Conservation (phyloP, 64 coral and sea anemone species). For the Pocillopora damicornis region DNA sequence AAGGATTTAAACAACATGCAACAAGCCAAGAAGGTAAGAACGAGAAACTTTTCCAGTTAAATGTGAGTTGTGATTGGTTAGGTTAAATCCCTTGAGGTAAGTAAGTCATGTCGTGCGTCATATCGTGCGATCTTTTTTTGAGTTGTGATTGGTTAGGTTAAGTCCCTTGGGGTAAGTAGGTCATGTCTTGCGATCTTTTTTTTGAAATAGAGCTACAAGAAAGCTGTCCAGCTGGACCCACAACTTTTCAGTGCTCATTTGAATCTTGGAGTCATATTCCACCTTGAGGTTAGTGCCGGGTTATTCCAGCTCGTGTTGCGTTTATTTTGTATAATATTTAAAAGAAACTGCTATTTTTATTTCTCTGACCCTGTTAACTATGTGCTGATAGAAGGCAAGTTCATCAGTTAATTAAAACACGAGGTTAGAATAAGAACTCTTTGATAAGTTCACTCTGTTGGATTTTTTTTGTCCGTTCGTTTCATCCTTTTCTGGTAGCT, state of each 20-base stretch:
- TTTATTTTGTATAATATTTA: no score
- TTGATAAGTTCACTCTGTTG: no score
- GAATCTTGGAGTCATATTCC: constrained; percentile 83
- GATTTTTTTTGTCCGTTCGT: no score
- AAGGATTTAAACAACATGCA: constrained; percentile 68
- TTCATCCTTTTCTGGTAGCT: no score
- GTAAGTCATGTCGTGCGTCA: background rate
- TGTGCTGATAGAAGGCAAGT: no score
- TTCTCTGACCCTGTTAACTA: no score
- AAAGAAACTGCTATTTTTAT: no score
- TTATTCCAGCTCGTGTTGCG: background rate
- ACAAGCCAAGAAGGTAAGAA: constrained; percentile 66
- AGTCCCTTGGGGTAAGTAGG: background rate
- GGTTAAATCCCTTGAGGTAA: background rate
- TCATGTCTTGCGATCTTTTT: background rate
- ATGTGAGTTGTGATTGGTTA: background rate
- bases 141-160: background rate
- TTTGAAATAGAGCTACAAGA: constrained; percentile 52
- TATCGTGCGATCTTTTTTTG: background rate
- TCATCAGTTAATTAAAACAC: no score
- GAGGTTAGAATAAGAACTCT: no score
- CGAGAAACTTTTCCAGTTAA: background rate
- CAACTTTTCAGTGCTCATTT: constrained; percentile 66
- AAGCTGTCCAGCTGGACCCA: constrained; percentile 53
- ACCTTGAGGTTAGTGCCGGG: constrained; percentile 65